These are phyloP conservation scores for Clinocottus analis DNA, from an alignment of 2,113 vertebrate species.

Conservation along the genomic window DNA sequence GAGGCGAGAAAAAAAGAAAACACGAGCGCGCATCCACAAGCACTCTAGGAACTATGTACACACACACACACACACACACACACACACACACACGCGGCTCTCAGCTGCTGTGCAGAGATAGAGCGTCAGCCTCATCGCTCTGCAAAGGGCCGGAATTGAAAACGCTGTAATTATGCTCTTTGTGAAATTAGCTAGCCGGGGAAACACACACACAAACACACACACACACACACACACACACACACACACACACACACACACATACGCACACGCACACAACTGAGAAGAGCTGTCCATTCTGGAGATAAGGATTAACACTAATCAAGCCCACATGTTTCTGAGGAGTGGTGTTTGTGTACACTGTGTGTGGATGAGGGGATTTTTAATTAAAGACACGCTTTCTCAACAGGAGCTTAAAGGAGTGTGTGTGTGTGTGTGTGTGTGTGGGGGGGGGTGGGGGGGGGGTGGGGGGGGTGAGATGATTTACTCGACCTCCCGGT, in stretches of 20 bases:
- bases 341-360: conserved; percentile 40
- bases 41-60: conserved; percentile 26
- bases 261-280: conserved; percentile 34
- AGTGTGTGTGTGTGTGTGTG: no score
- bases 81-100: conserved; percentile 14
- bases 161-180: conserved; percentile 81
- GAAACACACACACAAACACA: conserved; percentile 30
- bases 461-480: conserved; percentile 9
- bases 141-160: conserved; percentile 73
- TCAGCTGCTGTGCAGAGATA: conserved; percentile 75
- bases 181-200: conserved; percentile 77
- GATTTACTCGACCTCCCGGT: conserved; percentile 59
- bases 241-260: conserved; percentile 36
- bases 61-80: conserved; percentile 1
- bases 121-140: conserved; percentile 58
- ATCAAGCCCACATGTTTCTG: conserved; percentile 64
- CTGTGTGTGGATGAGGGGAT: conserved; percentile 1
- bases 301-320: conserved; percentile 76
- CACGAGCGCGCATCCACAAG: conserved; percentile 24
- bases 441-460: not conserved
- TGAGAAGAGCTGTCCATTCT: conserved; percentile 71
- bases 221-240: conserved; percentile 35
- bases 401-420: conserved; percentile 44
- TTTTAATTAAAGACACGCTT: conserved; percentile 77
- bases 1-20: conserved; percentile 3